Percentiles rank a stretch among this genome's conserved stretches.
Conservation (phyloP, 2,888 invertebrate species). For the Pseudococcus longispinus region DNA sequence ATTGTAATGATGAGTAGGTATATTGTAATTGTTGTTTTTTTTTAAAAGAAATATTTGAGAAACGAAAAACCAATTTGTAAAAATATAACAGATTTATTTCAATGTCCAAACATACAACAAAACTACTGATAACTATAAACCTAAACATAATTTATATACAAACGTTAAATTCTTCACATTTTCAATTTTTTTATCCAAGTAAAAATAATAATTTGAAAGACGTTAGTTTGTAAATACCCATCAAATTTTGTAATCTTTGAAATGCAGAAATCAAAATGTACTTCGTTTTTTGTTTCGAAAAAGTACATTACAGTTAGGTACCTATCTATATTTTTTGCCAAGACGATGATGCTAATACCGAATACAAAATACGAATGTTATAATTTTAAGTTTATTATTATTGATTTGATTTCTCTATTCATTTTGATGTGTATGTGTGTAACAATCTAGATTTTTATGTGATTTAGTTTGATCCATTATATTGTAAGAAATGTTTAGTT, state of each 20-base stretch:
- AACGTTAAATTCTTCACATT: background rate
- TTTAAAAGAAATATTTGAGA: background rate
- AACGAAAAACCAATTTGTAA: background rate
- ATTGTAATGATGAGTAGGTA: too few species aligned
- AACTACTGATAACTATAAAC: background rate
- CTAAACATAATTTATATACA: background rate
- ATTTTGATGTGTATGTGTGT: too few species aligned
- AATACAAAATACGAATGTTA: too few species aligned
- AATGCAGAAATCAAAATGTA: background rate
- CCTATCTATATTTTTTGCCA: too few species aligned
- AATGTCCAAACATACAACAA: slow-evolving; percentile 38
- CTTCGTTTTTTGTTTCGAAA: too few species aligned
- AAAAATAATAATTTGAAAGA: background rate
- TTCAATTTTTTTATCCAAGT: background rate
- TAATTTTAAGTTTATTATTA: too few species aligned
- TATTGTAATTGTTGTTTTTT: background rate
- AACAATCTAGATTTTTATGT: too few species aligned
- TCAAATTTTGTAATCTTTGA: background rate
- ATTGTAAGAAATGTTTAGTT: too few species aligned
- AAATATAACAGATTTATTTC: slow-evolving; percentile 44
- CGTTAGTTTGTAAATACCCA: background rate
- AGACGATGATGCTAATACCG: too few species aligned
- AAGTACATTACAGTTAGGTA: too few species aligned
- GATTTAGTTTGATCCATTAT: too few species aligned
- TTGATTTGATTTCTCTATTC: too few species aligned